A percentile compares a stretch with the other conserved stretches of the same genome.
Conservation (phyloP, 2,888 invertebrate species). For the Scelioninae gen. 1 region DNA sequence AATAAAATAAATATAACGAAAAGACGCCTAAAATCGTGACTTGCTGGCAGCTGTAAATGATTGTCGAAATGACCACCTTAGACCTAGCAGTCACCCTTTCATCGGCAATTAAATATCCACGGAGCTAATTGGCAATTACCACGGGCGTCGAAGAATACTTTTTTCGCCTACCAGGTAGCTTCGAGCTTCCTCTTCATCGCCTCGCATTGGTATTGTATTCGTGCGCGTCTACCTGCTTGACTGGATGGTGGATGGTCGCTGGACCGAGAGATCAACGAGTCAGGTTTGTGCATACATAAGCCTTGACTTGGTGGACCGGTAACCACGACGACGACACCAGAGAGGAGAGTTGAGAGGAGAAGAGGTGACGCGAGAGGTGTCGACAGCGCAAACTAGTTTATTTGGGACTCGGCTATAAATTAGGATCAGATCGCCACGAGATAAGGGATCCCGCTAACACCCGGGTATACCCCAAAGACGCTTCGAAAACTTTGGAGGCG, state of each 20-base stretch:
- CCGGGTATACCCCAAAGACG: slow-evolving; percentile 82
- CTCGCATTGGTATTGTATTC: slow-evolving; percentile 48
- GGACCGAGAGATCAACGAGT: slow-evolving; percentile 71
- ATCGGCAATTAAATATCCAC: slow-evolving; percentile 84
- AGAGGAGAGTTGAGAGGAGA: slow-evolving; percentile 65
- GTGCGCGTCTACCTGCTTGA: slow-evolving; percentile 70
- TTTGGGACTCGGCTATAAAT: slow-evolving; percentile 84
- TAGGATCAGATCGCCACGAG: slow-evolving; percentile 84
- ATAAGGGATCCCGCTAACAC: slow-evolving; percentile 84
- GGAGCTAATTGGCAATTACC: slow-evolving; percentile 84
- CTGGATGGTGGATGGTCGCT: slow-evolving; percentile 68
- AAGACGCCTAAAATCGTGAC: slow-evolving; percentile 25
- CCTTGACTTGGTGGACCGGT: slow-evolving; percentile 63
- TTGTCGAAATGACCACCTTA: slow-evolving; percentile 58
- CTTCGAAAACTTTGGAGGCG: slow-evolving; percentile 73
- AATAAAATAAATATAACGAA: slow-evolving; percentile 55
- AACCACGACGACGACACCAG: slow-evolving; percentile 65
- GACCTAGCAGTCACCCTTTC: slow-evolving; percentile 76
- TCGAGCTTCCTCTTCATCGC: slow-evolving; percentile 58
- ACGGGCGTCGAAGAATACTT: slow-evolving; percentile 77
- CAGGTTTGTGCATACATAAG: slow-evolving; percentile 70
- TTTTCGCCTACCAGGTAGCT: slow-evolving; percentile 75
- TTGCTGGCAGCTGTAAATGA: slow-evolving; percentile 61
- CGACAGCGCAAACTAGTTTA: slow-evolving; percentile 85
- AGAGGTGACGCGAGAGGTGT: slow-evolving; percentile 78